These are phyloP conservation scores for Tangara arthus DNA, from an alignment of 2,797 vertebrate species.

Conservation along the genomic window DNA sequence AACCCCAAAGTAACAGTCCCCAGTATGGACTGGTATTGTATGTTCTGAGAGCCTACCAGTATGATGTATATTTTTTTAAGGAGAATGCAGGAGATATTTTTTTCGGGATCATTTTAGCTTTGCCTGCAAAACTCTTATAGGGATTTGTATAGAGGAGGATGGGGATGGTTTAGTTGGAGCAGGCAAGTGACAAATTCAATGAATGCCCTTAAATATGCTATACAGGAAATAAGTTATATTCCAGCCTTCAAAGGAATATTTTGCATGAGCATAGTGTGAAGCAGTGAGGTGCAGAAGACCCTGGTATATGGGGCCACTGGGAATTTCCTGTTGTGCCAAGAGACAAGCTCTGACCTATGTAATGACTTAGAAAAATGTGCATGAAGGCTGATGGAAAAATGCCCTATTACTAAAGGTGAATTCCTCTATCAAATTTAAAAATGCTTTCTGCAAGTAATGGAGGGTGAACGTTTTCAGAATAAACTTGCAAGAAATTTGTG, in stretches of 20 bases:
- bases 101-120: neutral
- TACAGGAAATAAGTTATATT: neutral
- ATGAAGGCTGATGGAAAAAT: accelerated
- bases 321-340: neutral
- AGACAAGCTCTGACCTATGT: neutral
- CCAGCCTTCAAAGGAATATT: neutral
- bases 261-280: neutral
- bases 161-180: neutral
- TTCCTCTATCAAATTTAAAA: neutral
- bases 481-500: neutral
- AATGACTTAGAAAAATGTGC: neutral
- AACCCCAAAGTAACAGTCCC: neutral
- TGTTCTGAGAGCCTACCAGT: neutral
- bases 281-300: neutral
- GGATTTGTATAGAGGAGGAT: neutral
- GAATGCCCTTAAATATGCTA: neutral
- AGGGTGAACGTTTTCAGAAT: neutral
- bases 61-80: neutral
- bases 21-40: neutral
- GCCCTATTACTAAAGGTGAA: neutral
- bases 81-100: neutral
- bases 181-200: neutral
- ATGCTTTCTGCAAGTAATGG: neutral
- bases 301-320: accelerated
- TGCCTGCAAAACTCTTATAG: neutral